phyloP scores from a whole-genome alignment of 2,797 vertebrate genomes.

The Sphenopsis melanotis region DNA sequence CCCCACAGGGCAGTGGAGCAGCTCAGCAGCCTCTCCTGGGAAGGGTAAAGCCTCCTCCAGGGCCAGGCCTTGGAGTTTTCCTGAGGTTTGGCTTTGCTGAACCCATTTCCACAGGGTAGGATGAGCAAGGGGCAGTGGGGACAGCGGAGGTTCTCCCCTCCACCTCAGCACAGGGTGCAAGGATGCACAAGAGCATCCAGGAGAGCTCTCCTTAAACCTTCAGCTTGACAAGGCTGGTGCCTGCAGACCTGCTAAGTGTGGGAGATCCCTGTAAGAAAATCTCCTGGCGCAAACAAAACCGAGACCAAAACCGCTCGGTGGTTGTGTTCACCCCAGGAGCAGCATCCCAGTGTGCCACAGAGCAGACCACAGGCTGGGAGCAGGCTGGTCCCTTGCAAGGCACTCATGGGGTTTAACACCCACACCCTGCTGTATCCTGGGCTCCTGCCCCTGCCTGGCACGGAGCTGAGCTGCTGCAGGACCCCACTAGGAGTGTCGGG shows the following conservation, averaged over 20 bases:
- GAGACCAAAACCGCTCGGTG: background rate
- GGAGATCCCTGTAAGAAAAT: background rate
- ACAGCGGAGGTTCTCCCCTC: fast-evolving
- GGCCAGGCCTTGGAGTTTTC: fast-evolving
- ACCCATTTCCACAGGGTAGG: fast-evolving
- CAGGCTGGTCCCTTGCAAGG: background rate
- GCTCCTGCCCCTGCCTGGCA: background rate
- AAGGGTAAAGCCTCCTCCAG: background rate
- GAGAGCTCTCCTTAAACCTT: background rate
- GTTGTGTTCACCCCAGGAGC: fast-evolving
- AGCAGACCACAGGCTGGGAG: background rate
- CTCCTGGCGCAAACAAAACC: background rate
- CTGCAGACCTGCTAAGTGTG: background rate
- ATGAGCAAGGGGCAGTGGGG: background rate
- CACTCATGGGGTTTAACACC: fast-evolving
- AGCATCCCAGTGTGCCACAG: fast-evolving
- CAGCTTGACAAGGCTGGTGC: background rate
- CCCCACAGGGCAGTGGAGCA: background rate
- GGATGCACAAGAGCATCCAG: background rate
- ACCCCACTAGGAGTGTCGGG: background rate
- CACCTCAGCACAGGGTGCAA: fast-evolving
- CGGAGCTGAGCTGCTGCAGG: background rate
- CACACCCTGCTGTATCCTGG: fast-evolving
- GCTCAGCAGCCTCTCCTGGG: background rate
- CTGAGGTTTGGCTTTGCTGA: background rate